A percentile compares a stretch with the other conserved stretches of the same genome.
Evolutionary conservation across 2,888 invertebrate species (phyloP).

Genomic region (Idaea biselata): DNA sequence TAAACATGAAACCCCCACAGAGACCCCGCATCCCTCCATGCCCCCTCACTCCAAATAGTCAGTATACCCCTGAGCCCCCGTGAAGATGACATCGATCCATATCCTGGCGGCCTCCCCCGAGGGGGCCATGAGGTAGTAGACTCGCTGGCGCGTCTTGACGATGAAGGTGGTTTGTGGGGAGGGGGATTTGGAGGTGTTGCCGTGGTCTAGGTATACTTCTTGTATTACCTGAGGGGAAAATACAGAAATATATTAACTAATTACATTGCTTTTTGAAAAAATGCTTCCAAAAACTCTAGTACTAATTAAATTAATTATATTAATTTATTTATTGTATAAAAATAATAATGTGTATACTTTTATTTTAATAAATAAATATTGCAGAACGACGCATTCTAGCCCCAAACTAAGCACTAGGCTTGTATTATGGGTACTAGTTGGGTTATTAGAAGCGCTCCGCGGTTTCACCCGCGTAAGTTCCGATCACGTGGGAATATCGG

Average conservation of each 20-base stretch:
- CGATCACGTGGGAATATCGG: too few species aligned
- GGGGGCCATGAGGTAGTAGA: conserved; percentile 95
- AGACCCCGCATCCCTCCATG: not conserved
- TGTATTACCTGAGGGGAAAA: conserved; percentile 89
- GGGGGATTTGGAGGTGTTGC: conserved; percentile 94
- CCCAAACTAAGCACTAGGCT: too few species aligned
- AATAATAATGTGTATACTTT: too few species aligned
- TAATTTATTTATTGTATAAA: too few species aligned
- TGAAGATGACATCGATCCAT: conserved; percentile 97
- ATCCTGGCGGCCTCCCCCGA: conserved; percentile 96
- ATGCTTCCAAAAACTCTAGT: too few species aligned
- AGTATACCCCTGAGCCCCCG: conserved; percentile 93
- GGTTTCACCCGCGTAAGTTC: too few species aligned
- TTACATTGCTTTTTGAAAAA: too few species aligned
- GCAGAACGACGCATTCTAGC: too few species aligned
- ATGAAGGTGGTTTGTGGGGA: conserved; percentile 96
- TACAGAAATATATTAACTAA: not conserved
- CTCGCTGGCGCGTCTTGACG: conserved; percentile 94
- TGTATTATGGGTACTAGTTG: too few species aligned
- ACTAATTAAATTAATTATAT: too few species aligned
- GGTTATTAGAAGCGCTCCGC: too few species aligned
- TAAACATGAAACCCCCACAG: not conserved
- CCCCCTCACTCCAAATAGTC: conserved; percentile 61
- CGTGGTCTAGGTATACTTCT: conserved; percentile 98
- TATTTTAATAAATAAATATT: too few species aligned